Percentiles rank a stretch among this genome's conserved stretches.
phyloP scores from a whole-genome alignment of 2,797 vertebrate genomes.

The Clarias pachynema region DNA sequence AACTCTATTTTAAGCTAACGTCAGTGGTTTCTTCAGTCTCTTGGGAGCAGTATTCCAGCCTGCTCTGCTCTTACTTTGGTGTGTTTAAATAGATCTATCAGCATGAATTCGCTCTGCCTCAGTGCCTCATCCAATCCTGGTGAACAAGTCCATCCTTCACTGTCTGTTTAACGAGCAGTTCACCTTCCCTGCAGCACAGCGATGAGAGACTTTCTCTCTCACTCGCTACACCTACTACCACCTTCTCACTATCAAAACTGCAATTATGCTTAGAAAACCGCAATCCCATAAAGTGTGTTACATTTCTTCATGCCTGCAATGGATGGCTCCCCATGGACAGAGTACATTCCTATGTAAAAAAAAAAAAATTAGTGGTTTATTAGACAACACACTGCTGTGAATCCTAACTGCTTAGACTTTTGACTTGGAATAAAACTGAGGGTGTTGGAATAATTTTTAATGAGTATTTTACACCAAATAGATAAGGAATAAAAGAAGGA shows the following conservation, averaged over 20 bases:
- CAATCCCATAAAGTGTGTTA: conserved; percentile 1
- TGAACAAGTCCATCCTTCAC: conserved; percentile 51
- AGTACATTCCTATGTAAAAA: not conserved
- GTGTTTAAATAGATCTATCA: conserved; percentile 48
- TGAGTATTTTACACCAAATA: not conserved
- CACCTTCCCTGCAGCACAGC: conserved; percentile 41
- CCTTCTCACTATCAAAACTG: conserved; percentile 26
- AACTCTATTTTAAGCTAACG: not conserved
- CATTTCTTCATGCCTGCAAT: conserved; percentile 1
- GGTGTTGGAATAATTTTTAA: not conserved
- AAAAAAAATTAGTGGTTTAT: not conserved
- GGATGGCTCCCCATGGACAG: not conserved
- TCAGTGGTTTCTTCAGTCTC: conserved; percentile 3
- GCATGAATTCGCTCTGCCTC: conserved; percentile 33
- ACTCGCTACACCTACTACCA: conserved; percentile 20
- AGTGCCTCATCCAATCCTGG: conserved; percentile 36
- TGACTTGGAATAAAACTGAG: not conserved
- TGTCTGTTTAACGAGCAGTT: conserved; percentile 60
- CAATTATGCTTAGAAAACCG: conserved; percentile 13
- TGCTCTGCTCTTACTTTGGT: conserved; percentile 24
- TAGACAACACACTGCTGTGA: not conserved
- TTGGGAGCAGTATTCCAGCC: not conserved
- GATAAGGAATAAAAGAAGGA: not conserved
- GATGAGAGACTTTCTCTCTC: conserved; percentile 16
- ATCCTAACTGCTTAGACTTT: not conserved